These are phyloP conservation scores for Thyatira batis DNA, from an alignment of 2,888 invertebrate species.

Conservation along the genomic window DNA sequence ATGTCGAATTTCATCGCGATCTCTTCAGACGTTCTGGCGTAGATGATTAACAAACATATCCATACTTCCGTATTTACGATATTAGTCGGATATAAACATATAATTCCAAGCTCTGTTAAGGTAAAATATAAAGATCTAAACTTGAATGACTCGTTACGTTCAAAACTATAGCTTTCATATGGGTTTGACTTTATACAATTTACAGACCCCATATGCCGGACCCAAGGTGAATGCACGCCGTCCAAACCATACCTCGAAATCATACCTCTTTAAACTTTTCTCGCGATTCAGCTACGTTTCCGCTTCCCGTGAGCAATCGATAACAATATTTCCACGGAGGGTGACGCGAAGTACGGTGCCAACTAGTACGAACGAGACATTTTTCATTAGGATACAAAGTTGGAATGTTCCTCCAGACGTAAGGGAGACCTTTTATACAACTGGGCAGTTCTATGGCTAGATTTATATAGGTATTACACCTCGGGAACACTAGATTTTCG, in stretches of 20 bases:
- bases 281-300: slow-evolving; percentile 40
- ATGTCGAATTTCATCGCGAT: no score
- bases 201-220: not conserved
- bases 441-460: not conserved
- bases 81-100: no score
- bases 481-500: no score
- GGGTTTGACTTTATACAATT: no score
- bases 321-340: slow-evolving; percentile 52
- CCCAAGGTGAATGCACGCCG: slow-evolving; percentile 29
- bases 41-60: no score
- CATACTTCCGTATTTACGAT: no score
- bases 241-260: slow-evolving; percentile 26
- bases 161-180: no score
- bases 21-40: no score
- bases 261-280: slow-evolving; percentile 46
- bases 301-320: slow-evolving; percentile 53
- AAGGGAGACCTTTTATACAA: slow-evolving; percentile 5
- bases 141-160: no score
- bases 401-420: slow-evolving; percentile 18
- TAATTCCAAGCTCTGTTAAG: no score
- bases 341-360: slow-evolving; percentile 31
- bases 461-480: not conserved
- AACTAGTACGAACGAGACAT: slow-evolving; percentile 29
- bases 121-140: no score
- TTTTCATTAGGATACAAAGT: slow-evolving; percentile 48